Conservation (phyloP, 2,113 vertebrate species). For the Pseudolaguvia tuberculata region DNA sequence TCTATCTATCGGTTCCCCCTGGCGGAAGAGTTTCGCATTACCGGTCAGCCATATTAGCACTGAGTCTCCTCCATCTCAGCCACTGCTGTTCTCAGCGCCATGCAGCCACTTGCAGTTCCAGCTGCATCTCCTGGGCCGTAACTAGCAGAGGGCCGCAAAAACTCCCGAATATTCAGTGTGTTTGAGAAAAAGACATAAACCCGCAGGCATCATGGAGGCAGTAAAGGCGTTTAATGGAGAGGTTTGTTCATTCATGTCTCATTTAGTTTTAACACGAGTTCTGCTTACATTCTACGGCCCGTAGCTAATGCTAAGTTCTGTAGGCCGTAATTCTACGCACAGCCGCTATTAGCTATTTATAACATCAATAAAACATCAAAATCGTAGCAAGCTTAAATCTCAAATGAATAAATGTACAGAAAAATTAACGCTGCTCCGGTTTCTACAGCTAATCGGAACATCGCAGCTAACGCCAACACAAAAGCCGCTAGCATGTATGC, state of each 20-base stretch:
- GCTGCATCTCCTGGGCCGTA: conserved; percentile 2
- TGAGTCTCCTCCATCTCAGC: conserved; percentile 41
- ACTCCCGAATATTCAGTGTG: background rate
- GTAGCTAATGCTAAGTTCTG: conserved; percentile 3
- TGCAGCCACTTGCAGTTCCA: background rate
- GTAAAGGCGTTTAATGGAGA: conserved; percentile 78
- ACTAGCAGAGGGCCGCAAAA: background rate
- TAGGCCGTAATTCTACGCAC: background rate
- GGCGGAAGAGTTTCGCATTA: background rate
- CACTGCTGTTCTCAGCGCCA: background rate
- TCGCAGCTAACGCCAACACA: background rate
- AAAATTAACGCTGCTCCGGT: too few species aligned
- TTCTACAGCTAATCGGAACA: background rate
- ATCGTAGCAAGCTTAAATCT: background rate
- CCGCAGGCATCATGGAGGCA: conserved; percentile 69
- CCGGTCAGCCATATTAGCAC: conserved; percentile 46
- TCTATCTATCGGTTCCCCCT: background rate
- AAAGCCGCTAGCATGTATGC: conserved; percentile 22
- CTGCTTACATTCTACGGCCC: background rate
- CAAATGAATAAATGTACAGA: too few species aligned
- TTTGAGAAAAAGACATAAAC: background rate
- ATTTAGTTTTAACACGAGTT: background rate
- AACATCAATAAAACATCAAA: background rate
- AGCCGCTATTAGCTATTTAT: background rate
- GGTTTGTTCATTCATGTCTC: conserved; percentile 62